Conservation (phyloP, 2,888 invertebrate genomes). For the Lasioglossum marginatum region DNA sequence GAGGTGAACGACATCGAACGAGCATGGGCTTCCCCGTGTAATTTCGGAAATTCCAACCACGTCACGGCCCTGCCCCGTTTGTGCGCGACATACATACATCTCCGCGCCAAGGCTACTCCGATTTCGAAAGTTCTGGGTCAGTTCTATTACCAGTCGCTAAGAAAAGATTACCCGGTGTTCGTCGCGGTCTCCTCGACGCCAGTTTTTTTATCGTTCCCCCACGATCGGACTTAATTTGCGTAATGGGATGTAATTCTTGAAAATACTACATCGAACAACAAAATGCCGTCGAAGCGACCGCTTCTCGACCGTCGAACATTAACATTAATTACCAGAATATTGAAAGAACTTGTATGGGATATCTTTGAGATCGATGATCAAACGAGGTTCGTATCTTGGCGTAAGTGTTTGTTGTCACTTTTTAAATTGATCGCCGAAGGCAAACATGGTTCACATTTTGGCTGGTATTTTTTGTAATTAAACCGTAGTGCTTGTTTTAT, state of each 20-base stretch:
- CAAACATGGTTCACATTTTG: not conserved
- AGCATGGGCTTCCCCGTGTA: conserved; percentile 52
- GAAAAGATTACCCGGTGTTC: not conserved
- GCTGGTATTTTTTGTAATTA: not conserved
- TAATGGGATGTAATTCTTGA: not conserved
- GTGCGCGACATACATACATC: conserved; percentile 4
- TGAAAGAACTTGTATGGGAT: not conserved
- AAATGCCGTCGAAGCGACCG: not conserved
- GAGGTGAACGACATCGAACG: conserved; percentile 68
- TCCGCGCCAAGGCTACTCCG: conserved; percentile 30
- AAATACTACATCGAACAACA: not conserved
- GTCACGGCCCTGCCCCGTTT: conserved; percentile 59
- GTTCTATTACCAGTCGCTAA: conserved; percentile 18
- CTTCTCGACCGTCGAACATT: not conserved
- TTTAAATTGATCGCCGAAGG: not conserved
- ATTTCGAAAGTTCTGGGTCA: conserved; percentile 39
- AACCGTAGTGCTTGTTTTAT: not conserved
- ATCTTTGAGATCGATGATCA: not conserved
- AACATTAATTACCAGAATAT: not conserved
- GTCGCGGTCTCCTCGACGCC: not conserved
- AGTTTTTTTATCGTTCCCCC: not conserved
- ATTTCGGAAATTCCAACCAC: conserved; percentile 68
- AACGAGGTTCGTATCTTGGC: not conserved
- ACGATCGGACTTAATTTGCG: not conserved
- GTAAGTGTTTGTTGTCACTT: not conserved